Conservation (phyloP, 2,113 vertebrate genomes). For the Xenus cinereus region DNA sequence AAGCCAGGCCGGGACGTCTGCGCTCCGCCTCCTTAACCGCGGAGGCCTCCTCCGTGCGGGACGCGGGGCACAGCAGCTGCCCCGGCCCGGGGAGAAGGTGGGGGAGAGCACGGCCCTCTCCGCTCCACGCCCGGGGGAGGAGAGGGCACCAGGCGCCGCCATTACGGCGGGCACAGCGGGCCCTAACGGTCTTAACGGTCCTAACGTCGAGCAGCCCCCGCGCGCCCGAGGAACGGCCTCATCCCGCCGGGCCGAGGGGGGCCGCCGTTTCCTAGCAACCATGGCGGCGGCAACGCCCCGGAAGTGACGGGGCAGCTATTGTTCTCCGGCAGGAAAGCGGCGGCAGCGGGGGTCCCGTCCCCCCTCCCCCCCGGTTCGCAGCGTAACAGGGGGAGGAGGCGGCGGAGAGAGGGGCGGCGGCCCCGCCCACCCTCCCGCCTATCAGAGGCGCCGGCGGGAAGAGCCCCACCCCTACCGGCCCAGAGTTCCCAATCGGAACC, state of each 20-base stretch:
- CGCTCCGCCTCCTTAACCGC: neutral
- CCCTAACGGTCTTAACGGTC: neutral
- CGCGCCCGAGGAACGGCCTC: too few relatives aligned
- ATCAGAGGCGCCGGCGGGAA: neutral
- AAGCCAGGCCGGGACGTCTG: neutral
- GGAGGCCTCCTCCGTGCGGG: neutral
- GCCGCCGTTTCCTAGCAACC: neutral
- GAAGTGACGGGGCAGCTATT: slow-evolving; percentile 26
- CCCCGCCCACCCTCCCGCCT: neutral
- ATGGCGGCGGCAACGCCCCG: neutral
- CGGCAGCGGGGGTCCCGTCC: neutral
- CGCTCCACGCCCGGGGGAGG: neutral
- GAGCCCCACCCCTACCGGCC: neutral
- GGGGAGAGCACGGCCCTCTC: neutral
- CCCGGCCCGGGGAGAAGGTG: neutral
- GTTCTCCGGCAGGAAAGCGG: slow-evolving; percentile 50
- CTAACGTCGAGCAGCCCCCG: neutral
- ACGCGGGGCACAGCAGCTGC: too few relatives aligned
- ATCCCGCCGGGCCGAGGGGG: neutral
- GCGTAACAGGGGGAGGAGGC: neutral
- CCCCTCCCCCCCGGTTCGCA: neutral
- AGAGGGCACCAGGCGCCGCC: neutral
- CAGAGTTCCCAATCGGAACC: neutral
- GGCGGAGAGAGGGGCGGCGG: too few relatives aligned
- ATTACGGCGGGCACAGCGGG: neutral